Evolutionary conservation across 2,888 invertebrate genomes (phyloP).

Genomic region (Eustalomyia histrio): DNA sequence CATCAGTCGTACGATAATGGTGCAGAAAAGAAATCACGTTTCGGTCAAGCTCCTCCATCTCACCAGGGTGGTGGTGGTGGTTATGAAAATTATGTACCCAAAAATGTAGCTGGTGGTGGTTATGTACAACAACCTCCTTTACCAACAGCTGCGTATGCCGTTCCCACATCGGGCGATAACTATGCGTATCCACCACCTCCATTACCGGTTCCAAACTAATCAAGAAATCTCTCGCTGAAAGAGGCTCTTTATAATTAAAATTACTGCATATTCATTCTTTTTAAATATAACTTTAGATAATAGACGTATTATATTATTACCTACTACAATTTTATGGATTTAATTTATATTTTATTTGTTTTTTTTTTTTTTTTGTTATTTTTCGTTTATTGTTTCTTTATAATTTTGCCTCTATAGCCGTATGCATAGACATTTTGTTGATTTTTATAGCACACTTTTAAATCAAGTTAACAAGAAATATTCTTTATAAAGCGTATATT

Average conservation of each 20-base stretch:
- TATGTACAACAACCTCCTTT: slow-evolving; percentile 67
- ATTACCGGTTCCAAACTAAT: slow-evolving; percentile 78
- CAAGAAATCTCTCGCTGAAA: slow-evolving; percentile 26
- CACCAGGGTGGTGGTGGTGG: slow-evolving; percentile 39
- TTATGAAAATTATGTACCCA: slow-evolving; percentile 52
- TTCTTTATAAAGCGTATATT: no score
- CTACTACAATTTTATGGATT: slow-evolving; percentile 29
- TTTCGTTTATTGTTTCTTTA: slow-evolving; percentile 1
- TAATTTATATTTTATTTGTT: neutral
- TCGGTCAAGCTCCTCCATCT: slow-evolving; percentile 53
- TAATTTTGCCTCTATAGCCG: slow-evolving; percentile 22
- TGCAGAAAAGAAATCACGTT: slow-evolving; percentile 69
- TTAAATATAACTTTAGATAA: slow-evolving; percentile 43
- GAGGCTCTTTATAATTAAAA: slow-evolving; percentile 49
- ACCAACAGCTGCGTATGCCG: slow-evolving; percentile 72
- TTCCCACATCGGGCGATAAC: slow-evolving; percentile 75
- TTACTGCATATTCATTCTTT: slow-evolving; percentile 31
- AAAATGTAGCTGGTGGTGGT: slow-evolving; percentile 62
- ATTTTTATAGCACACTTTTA: no score
- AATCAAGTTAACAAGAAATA: no score
- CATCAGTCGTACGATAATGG: slow-evolving; percentile 54
- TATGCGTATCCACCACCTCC: slow-evolving; percentile 79
- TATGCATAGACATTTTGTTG: no score
- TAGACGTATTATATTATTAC: slow-evolving; percentile 48
- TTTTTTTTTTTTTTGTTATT: slow-evolving; percentile 13